These are phyloP conservation scores for Lemur catta DNA, from an alignment of 2,797 vertebrate species.

Conservation along the genomic window DNA sequence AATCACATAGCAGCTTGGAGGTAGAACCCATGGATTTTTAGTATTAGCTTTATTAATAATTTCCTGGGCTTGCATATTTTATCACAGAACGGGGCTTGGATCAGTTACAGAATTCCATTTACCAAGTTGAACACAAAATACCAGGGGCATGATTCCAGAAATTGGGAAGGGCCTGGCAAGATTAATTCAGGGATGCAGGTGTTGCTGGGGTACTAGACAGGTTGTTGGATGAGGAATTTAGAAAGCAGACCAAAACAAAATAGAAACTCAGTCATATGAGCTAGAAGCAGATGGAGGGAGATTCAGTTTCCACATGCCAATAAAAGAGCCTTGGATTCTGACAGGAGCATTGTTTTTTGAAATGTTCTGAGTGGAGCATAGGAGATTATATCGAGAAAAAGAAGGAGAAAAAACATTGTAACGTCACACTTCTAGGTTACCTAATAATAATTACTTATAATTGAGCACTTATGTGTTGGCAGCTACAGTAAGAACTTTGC, in stretches of 20 bases:
- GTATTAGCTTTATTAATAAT: slow-evolving; percentile 38
- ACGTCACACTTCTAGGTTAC: background rate
- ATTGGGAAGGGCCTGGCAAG: background rate
- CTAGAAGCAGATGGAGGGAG: slow-evolving; percentile 24
- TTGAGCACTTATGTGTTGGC: background rate
- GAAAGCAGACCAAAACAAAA: slow-evolving; percentile 33
- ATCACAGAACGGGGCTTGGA: background rate
- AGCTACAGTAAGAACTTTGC: background rate
- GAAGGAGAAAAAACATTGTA: background rate
- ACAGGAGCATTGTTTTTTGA: background rate
- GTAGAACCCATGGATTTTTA: background rate
- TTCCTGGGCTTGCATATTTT: slow-evolving; percentile 25
- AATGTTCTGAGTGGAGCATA: background rate
- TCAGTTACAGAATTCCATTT: background rate
- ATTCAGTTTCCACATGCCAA: background rate
- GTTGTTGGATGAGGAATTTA: background rate
- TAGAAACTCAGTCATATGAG: background rate
- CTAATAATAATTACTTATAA: background rate
- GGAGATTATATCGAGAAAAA: background rate
- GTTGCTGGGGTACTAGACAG: background rate
- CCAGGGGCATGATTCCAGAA: background rate
- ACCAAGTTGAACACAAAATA: slow-evolving; percentile 34
- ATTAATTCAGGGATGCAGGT: slow-evolving; percentile 35
- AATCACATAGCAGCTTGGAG: background rate
- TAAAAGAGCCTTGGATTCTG: background rate